Percentiles rank a stretch among this genome's conserved stretches.
Conservation (phyloP, 2,113 vertebrate genomes). For the Brienomyrus brachyistius region DNA sequence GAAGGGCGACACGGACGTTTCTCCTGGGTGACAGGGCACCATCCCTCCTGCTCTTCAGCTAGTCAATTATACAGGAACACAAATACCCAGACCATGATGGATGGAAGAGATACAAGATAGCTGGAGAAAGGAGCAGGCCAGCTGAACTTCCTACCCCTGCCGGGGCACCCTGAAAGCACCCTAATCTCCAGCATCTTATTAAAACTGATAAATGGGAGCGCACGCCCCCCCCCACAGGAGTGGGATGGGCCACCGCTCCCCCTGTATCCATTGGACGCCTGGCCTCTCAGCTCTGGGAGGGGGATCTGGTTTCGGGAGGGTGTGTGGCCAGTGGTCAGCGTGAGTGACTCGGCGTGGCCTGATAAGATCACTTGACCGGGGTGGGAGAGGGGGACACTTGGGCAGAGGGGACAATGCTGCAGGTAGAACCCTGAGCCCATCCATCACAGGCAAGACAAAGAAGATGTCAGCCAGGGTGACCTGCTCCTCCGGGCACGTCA, state of each 20-base stretch:
- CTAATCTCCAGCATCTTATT: constrained; percentile 46
- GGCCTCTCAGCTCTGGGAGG: constrained; percentile 24
- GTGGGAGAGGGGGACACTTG: constrained; percentile 36
- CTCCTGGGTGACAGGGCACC: constrained; percentile 53
- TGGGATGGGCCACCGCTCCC: constrained; percentile 28
- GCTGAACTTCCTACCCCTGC: constrained; percentile 33
- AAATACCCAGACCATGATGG: constrained; percentile 66
- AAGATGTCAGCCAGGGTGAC: constrained; percentile 60
- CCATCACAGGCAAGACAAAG: constrained; percentile 73
- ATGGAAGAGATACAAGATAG: constrained; percentile 69
- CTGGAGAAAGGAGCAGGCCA: constrained; percentile 45
- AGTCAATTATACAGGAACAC: constrained; percentile 68
- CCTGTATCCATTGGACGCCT: constrained; percentile 19
- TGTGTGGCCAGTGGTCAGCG: constrained; percentile 46
- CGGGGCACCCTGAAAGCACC: constrained; percentile 43
- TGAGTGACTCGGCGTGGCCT: constrained; percentile 45
- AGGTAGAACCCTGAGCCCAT: constrained; percentile 59
- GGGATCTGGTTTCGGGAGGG: constrained; percentile 45
- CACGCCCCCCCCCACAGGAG: background rate
- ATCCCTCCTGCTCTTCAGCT: constrained; percentile 54
- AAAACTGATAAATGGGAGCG: constrained; percentile 45
- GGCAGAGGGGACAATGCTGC: constrained; percentile 55
- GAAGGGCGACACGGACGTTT: constrained; percentile 41
- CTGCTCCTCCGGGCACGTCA: constrained; percentile 60
- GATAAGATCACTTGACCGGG: constrained; percentile 66